Evolutionary conservation across 2,797 vertebrate species (phyloP).

Genomic region (Macropus fuliginosus): DNA sequence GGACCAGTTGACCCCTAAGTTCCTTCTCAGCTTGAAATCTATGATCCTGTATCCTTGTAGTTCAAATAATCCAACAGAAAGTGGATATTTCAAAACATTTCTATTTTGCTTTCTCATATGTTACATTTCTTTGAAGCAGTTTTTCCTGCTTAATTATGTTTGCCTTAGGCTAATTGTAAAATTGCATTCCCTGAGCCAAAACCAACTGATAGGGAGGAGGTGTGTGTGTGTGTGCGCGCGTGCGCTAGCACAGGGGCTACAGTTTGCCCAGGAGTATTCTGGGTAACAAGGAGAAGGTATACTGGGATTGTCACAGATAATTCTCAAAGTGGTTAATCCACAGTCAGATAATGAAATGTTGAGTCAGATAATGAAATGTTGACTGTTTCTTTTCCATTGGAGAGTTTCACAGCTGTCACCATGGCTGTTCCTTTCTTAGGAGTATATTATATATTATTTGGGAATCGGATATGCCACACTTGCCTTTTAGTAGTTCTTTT

Average conservation of each 20-base stretch:
- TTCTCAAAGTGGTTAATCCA: neutral
- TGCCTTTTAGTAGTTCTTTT: slow-evolving; percentile 65
- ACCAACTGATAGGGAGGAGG: neutral
- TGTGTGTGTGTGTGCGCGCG: neutral
- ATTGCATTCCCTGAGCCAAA: neutral
- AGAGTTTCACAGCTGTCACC: neutral
- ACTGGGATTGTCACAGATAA: neutral
- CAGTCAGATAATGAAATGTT: neutral
- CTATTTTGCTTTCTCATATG: neutral
- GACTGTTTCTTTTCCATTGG: slow-evolving; percentile 15
- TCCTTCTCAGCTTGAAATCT: neutral
- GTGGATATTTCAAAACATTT: neutral
- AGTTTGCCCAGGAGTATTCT: neutral
- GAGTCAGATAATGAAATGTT: neutral
- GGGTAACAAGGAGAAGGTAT: neutral
- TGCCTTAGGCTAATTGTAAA: neutral
- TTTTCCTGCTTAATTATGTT: neutral
- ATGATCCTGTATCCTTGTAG: neutral
- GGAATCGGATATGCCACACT: slow-evolving; percentile 58
- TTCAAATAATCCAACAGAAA: neutral
- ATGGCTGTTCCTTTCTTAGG: neutral
- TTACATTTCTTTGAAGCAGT: neutral
- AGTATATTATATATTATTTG: slow-evolving; percentile 29
- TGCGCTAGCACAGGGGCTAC: neutral
- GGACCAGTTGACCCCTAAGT: neutral